Evolutionary conservation across 2,888 invertebrate genomes (phyloP), one percentile per base, ranked within the genome.

Genomic region (Pterostichus madidus): DNA sequence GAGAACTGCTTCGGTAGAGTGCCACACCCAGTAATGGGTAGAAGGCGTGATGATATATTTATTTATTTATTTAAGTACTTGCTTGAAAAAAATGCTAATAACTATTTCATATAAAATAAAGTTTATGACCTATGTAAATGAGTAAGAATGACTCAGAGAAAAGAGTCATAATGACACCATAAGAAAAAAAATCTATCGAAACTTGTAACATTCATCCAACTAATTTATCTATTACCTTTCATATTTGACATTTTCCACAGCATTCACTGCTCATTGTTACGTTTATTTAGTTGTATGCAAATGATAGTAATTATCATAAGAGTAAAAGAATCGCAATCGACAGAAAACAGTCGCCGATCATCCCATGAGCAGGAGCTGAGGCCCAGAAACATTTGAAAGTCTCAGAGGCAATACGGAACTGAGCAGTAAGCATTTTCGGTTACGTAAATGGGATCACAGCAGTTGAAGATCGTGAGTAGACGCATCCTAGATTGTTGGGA

Each of bases 361-460:
- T 59, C 59, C 24, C 59, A 8, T 39, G 24, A 2, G 8, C 59
- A 59, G 59, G 59, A 59, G 59, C 59, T 59, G 39, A 8, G 39
- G 0, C 39, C 39, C 39, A 49, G 49, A 64, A 64, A 64, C 64
- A 64, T 64, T 64, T 64, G 64, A 64, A 64, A 64, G 64, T 64
- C 64, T 24, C 31, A 5, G 39, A 39, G 17, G 32, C 64, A 64
- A 64, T 64, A 64, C 64, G 64, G 64, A 64, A 64, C 64, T 64
- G 32, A 64, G 13, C 64, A 64, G 32, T 64, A 11, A 64, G 13
- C 64, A 32, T 49, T 32, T 64, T 64, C 64, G 64, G 32, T 64
- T 64, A 64, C 64, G 64, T 64, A 64, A 64, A 64, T 64, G 64
- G 31, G 64, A 64, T 64, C 64, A 64, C 64, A 64, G 13, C 64